Percentiles rank a stretch among this genome's conserved stretches.
Evolutionary conservation across 2,797 vertebrate genomes (phyloP).

Genomic region (Caiman crocodilus): DNA sequence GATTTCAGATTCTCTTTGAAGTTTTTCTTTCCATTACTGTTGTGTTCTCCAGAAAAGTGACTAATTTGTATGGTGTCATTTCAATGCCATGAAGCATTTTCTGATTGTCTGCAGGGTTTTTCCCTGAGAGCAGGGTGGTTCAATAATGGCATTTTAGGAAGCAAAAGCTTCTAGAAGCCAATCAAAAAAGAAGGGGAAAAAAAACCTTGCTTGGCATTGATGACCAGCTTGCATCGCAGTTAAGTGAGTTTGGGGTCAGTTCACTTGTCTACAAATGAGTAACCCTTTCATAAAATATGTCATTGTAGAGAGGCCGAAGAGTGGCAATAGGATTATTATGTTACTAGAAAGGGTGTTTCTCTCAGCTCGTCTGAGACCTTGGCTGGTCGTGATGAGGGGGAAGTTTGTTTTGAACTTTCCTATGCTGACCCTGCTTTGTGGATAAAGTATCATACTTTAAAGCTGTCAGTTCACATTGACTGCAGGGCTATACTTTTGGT

Average conservation of each 20-base stretch:
- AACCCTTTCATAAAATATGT: not conserved
- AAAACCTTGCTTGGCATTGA: not conserved
- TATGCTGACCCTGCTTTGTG: not conserved
- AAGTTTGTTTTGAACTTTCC: not conserved
- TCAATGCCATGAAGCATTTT: not conserved
- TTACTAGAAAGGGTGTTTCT: not conserved
- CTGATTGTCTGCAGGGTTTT: not conserved
- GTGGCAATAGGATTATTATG: not conserved
- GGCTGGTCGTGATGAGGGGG: not conserved
- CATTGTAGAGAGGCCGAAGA: not conserved
- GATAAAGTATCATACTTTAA: not conserved
- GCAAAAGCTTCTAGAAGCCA: not conserved
- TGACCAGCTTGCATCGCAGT: not conserved
- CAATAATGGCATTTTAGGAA: not conserved
- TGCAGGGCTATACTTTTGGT: not conserved
- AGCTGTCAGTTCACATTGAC: not conserved
- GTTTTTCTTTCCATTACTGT: not conserved
- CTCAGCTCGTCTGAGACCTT: not conserved
- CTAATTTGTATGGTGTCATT: not conserved
- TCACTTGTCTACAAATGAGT: not conserved
- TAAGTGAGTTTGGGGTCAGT: no score
- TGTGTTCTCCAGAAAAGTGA: no score
- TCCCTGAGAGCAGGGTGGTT: slow-evolving; percentile 12
- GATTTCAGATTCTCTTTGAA: not conserved
- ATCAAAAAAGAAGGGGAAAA: not conserved